phyloP scores from a whole-genome alignment of 2,888 invertebrate genomes.

The Syritta pipiens region DNA sequence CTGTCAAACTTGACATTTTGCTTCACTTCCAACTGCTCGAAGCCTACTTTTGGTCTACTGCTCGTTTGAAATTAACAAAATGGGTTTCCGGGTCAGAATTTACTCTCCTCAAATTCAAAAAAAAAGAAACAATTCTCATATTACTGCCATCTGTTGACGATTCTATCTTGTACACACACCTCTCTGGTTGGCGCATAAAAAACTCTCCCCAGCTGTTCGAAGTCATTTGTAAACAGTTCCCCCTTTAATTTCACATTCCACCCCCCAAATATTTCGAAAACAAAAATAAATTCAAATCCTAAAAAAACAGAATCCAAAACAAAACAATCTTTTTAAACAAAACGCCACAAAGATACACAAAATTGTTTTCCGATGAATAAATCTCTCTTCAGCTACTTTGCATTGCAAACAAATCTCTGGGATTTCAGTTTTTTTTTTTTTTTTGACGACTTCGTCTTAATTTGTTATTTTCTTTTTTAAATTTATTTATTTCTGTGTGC shows the following conservation, averaged over 20 bases:
- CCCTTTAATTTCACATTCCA: not conserved
- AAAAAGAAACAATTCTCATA: no score
- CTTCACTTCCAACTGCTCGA: no score
- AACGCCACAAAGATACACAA: constrained; percentile 51
- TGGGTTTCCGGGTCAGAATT: no score
- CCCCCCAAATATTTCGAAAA: not conserved
- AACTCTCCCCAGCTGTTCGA: no score
- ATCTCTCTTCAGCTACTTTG: constrained; percentile 54
- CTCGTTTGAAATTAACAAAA: no score
- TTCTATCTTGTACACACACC: not conserved
- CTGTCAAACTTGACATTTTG: no score
- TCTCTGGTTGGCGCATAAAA: no score
- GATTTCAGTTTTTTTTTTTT: no score
- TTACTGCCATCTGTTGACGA: not conserved
- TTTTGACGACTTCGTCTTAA: no score
- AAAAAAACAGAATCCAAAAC: not conserved
- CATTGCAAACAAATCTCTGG: constrained; percentile 62
- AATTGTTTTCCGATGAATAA: constrained; percentile 58
- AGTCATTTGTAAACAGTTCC: not conserved
- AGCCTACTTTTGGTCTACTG: no score
- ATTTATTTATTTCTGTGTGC: constrained; percentile 12
- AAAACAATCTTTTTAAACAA: constrained; percentile 43
- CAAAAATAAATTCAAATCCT: not conserved
- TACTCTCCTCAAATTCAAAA: no score
- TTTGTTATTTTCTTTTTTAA: constrained; percentile 6